Base-by-base conservation (phyloP, 2,113 vertebrate genomes). In the Dasyprocta punctata region DNA sequence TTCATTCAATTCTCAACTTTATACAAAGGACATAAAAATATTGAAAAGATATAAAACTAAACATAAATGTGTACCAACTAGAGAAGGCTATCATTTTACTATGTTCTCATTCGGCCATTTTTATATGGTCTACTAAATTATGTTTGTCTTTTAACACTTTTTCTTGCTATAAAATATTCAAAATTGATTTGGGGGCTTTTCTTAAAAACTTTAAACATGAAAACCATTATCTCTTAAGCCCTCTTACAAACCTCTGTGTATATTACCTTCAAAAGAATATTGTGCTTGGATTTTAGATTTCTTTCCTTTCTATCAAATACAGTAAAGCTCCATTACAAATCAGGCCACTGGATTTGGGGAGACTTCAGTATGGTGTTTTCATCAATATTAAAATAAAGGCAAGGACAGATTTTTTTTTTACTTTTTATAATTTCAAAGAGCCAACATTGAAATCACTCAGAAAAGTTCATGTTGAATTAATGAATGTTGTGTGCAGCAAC, bases 21-120 rank as follows among this genome's bases (percentile, higher is more conserved):
- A 56, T 12, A 92, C 20, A 92, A 83, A 94, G 69, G 75, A 77
- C 67, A 97, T 95, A 96, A 95, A 97, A 97, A 96, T 87, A 95
- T 89, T 92, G 93, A 92, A 96, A 93, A 75, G 81, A 83, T 49
- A 84, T 97, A 94, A 98, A 97, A 93, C 49, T 47, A 84, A 93
- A 58, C 86, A 96, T 93, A 96, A 95, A 93, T 52, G 0, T 69
- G 86, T 38, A 95, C 83, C 24, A 93, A 86, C 30, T 69, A 56
- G 65, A 81, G 61, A 94, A 96, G 60, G 24, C 52, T 75, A 91
- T 92, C 41, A 28, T 91, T 96, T 89, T 58, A n/a, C 78, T 71
- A 89, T 49, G 49, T 91, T 61, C 56, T 89, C n/a, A 11, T 84
- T 94, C 86, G 88, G n/a, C 20, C 52, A 17, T 58, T 92, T 94